phyloP scores from a whole-genome alignment of 2,888 invertebrate genomes.

The Lochmaea capreae region DNA sequence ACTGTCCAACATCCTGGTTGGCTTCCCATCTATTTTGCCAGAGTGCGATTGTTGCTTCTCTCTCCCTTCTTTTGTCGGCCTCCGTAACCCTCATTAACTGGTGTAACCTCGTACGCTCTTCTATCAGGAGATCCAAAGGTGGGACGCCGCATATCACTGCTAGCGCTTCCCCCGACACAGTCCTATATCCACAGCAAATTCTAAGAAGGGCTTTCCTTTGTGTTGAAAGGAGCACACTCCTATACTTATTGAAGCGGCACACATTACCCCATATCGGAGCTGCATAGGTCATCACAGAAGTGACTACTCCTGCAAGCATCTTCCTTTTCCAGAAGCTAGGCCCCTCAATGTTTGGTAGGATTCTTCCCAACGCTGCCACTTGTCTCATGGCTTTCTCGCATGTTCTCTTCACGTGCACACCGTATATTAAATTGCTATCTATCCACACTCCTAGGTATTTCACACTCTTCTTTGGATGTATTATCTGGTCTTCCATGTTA shows the following conservation, averaged over 20 bases:
- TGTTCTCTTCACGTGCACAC: not conserved
- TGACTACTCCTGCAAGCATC: slow-evolving; percentile 16
- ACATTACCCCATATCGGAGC: slow-evolving; percentile 29
- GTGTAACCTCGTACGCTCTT: slow-evolving; percentile 28
- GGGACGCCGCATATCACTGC: slow-evolving; percentile 21
- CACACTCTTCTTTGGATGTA: not conserved
- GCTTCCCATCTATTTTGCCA: slow-evolving; percentile 27
- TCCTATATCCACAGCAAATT: slow-evolving; percentile 23
- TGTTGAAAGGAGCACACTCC: not conserved
- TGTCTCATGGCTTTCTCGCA: slow-evolving; percentile 13
- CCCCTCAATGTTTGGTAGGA: slow-evolving; percentile 29
- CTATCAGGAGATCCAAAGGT: slow-evolving; percentile 25
- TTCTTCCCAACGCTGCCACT: slow-evolving; percentile 4
- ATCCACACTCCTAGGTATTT: slow-evolving; percentile 28
- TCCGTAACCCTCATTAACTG: not conserved
- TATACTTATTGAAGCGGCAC: slow-evolving; percentile 6
- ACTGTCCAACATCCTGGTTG: not conserved
- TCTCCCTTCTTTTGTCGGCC: slow-evolving; percentile 2
- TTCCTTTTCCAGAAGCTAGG: slow-evolving; percentile 7
- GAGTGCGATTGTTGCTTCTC: not conserved
- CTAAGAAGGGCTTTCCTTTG: slow-evolving; percentile 25
- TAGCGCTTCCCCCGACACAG: slow-evolving; percentile 25
- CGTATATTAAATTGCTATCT: slow-evolving; percentile 2
- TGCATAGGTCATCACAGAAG: slow-evolving; percentile 26
- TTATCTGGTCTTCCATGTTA: not conserved